Conservation (phyloP, 2,113 vertebrate species). For the Chloroceryle aenea region DNA sequence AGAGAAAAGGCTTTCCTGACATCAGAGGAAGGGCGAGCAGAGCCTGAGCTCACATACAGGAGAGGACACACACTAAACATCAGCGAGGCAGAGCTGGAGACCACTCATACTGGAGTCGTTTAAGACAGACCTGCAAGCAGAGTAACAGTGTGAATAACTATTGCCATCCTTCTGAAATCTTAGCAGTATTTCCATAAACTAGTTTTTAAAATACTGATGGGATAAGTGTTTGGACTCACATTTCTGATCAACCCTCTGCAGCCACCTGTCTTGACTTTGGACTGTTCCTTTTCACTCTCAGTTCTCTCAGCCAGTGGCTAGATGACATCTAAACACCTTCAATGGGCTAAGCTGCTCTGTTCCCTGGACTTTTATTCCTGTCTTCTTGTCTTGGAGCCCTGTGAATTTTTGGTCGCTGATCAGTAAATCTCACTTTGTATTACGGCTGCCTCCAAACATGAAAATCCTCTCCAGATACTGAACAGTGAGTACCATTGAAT, state of each 20-base stretch:
- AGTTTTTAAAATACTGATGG: background rate
- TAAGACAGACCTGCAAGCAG: background rate
- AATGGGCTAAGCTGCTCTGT: background rate
- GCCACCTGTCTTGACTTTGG: background rate
- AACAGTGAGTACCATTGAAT: background rate
- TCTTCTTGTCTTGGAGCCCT: background rate
- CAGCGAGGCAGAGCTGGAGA: background rate
- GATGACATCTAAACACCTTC: background rate
- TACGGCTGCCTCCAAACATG: background rate
- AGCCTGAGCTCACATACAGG: background rate
- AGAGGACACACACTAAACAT: background rate
- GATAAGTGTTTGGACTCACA: accelerated
- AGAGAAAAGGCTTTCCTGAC: background rate
- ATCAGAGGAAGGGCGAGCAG: background rate
- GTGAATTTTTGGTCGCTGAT: background rate
- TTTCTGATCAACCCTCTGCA: background rate
- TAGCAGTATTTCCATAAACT: background rate
- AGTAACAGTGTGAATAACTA: background rate
- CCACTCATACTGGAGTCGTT: accelerated
- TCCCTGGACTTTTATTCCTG: background rate
- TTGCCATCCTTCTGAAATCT: background rate
- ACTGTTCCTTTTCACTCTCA: background rate
- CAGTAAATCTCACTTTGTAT: background rate
- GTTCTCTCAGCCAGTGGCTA: background rate
- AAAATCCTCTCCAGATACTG: background rate